Base-by-base conservation (phyloP, 1,140 invertebrate species). In the Eciton burchellii region DNA sequence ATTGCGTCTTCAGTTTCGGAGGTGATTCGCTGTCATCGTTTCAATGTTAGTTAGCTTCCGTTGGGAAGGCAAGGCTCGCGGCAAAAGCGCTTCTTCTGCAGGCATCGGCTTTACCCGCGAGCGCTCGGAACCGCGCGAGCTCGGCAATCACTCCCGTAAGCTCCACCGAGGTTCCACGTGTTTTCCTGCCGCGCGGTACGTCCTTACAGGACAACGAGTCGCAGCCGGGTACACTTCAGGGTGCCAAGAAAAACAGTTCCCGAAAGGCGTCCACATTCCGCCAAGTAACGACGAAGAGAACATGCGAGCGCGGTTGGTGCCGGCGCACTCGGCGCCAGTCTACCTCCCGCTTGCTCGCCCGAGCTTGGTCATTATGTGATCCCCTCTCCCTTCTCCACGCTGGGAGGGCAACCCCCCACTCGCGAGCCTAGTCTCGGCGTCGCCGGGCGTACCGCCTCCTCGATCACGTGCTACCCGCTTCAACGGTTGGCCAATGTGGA, bases 181-280 rank as follows among this genome's bases (percentile, higher is more conserved):
- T 59, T 62, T 65, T 70, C 45, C 35, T 59, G 16, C 16, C 49
- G 47, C 62, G 49, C 54, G 41, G 52, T 76, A 85, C 56, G 65
- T 63, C 77, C 77, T 85, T 71, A 59, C 49, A 70, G 54, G 68
- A 63, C 83, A 68, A 86, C 71, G 66, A 68, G 81, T 72, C 56
- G 68, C 74, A 82, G 54, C 82, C 82, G 74, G 82, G 59, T 76
- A 88, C 86, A 89, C 82, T 90, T 87, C 74, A 90, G 81, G 90
- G 84, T 90, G 85, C 81, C 66, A 89, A 87, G 90, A 90, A 91
- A 92, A 92, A 91, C 87, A 90, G 89, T 91, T 88, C 87, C 86
- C 89, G 91, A 92, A 92, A 92, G 90, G 92, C 93, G 92, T 92
- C 92, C 93, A 94, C 93, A 93, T 94, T 94, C 93, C 89, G 92